Conservation (phyloP, 2,113 vertebrate species). For the Podocnemis expansa region DNA sequence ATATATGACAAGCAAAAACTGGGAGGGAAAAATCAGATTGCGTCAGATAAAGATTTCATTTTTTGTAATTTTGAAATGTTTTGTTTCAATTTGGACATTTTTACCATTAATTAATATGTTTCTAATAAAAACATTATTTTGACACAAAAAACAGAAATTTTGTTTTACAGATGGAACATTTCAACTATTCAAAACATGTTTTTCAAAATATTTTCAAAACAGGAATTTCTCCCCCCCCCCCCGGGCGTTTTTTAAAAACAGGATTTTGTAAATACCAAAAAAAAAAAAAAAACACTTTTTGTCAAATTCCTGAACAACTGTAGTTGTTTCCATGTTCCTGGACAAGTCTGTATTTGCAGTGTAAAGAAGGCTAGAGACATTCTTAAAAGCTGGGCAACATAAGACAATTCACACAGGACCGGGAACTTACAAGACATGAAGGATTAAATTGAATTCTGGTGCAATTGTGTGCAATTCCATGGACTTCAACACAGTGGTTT, state of each 20-base stretch:
- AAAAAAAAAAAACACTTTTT: constrained; percentile 55
- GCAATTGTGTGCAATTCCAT: neutral
- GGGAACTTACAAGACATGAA: constrained; percentile 57
- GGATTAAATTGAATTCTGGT: neutral
- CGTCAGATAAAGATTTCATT: constrained; percentile 27
- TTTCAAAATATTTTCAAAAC: constrained; percentile 55
- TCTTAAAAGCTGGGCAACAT: constrained; percentile 51
- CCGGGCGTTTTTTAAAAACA: constrained; percentile 48
- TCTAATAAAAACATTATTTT: neutral
- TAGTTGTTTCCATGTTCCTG: constrained; percentile 50
- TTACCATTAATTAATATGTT: neutral
- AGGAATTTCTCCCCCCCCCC: constrained; percentile 33
- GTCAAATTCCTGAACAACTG: constrained; percentile 22
- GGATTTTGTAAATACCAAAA: constrained; percentile 46
- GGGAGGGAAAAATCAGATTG: neutral
- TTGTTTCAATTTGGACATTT: neutral
- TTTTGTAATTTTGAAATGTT: constrained; percentile 50
- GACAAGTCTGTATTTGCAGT: constrained; percentile 45
- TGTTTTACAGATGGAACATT: constrained; percentile 64
- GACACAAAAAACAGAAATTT: neutral
- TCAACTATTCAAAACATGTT: constrained; percentile 36
- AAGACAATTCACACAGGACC: constrained; percentile 42
- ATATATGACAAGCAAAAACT: neutral
- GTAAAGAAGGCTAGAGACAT: constrained; percentile 49
- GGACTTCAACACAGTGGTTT: neutral